phyloP scores from a whole-genome alignment of 2,888 invertebrate genomes.

The Masnerella sp. region DNA sequence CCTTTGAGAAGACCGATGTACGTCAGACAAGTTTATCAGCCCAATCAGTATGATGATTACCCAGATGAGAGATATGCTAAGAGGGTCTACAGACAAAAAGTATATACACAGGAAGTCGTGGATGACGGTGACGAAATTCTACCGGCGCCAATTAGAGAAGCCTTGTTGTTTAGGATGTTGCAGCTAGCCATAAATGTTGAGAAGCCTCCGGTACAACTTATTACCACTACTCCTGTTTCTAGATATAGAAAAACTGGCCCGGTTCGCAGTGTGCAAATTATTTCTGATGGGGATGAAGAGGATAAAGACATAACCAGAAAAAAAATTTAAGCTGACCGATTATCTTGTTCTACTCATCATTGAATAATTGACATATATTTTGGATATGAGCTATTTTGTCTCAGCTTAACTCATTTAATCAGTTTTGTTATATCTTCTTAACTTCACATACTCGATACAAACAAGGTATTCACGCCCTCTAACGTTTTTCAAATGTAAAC shows the following conservation, averaged over 20 bases:
- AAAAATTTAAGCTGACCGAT: constrained; percentile 70
- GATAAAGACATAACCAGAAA: constrained; percentile 71
- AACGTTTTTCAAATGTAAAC: too few species aligned
- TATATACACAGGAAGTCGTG: constrained; percentile 68
- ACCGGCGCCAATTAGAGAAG: constrained; percentile 85
- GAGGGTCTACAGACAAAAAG: constrained; percentile 74
- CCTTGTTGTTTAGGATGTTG: constrained; percentile 84
- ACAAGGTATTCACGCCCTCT: too few species aligned
- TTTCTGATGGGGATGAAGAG: constrained; percentile 81
- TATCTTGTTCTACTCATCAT: too few species aligned
- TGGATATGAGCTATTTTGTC: too few species aligned
- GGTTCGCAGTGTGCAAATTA: constrained; percentile 85
- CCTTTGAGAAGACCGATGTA: constrained; percentile 70
- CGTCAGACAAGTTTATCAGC: constrained; percentile 64
- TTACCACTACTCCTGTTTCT: constrained; percentile 76
- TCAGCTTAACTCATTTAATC: too few species aligned
- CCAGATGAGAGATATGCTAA: constrained; percentile 71
- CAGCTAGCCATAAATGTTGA: constrained; percentile 85
- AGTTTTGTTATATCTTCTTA: too few species aligned
- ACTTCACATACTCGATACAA: too few species aligned
- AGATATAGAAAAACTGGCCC: constrained; percentile 79
- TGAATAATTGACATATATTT: too few species aligned
- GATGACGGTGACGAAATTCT: constrained; percentile 81
- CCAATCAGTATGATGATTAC: constrained; percentile 72
- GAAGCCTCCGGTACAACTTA: constrained; percentile 68